A percentile compares a stretch with the other conserved stretches of the same genome.
Conservation (phyloP, 2,113 vertebrate genomes). For the Pseudonaja textilis region DNA sequence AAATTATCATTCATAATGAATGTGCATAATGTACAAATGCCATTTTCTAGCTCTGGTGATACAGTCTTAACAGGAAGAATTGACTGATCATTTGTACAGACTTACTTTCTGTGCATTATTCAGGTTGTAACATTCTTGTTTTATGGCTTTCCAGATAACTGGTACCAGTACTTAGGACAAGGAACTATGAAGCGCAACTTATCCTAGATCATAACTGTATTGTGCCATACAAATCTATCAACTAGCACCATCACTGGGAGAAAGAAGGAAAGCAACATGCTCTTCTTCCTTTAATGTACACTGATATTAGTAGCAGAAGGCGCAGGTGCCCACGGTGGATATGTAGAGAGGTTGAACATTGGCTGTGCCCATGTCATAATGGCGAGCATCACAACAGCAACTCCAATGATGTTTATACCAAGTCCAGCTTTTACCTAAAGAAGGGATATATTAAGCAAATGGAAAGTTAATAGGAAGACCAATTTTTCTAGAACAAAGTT, state of each 20-base stretch:
- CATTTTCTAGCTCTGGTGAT: slow-evolving; percentile 40
- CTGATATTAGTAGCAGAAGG: slow-evolving; percentile 68
- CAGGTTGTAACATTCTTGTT: slow-evolving; percentile 19
- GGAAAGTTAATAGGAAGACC: slow-evolving; percentile 13
- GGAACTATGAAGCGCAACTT: slow-evolving; percentile 3
- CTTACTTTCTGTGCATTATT: slow-evolving; percentile 15
- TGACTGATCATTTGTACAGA: slow-evolving; percentile 37
- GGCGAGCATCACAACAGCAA: slow-evolving; percentile 82
- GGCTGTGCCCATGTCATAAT: slow-evolving; percentile 83
- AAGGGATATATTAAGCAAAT: slow-evolving; percentile 1
- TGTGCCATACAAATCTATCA: slow-evolving; percentile 34
- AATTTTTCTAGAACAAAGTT: background rate
- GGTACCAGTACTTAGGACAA: slow-evolving; percentile 17
- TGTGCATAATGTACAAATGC: slow-evolving; percentile 18
- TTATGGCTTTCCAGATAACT: background rate
- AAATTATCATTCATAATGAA: slow-evolving; percentile 37
- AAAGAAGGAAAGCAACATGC: background rate
- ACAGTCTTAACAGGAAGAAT: slow-evolving; percentile 48
- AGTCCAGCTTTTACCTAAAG: slow-evolving; percentile 91
- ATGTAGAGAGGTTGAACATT: slow-evolving; percentile 80
- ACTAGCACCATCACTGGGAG: slow-evolving; percentile 33
- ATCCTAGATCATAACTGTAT: background rate
- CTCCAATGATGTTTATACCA: slow-evolving; percentile 84
- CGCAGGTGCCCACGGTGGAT: slow-evolving; percentile 81
- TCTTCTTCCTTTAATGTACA: slow-evolving; percentile 53